phyloP scores from a whole-genome alignment of 2,113 vertebrate species.

The Gadus macrocephalus region DNA sequence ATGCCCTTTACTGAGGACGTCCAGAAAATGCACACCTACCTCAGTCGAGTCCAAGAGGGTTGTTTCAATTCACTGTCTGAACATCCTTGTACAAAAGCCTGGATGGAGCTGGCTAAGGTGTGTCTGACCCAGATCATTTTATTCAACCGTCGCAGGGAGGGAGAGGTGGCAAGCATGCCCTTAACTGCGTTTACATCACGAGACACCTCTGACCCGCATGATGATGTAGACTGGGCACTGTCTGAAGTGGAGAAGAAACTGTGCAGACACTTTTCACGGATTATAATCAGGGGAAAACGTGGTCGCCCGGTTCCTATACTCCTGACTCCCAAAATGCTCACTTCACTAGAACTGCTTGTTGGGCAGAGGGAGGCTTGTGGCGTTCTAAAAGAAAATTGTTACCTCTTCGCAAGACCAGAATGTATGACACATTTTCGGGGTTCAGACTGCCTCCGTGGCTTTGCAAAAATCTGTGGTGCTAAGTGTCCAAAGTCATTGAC shows the following conservation, averaged over 20 bases:
- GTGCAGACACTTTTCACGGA: constrained; percentile 1
- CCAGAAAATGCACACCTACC: constrained; percentile 14
- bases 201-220: neutral
- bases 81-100: neutral
- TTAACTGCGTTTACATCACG: constrained; percentile 17
- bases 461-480: neutral
- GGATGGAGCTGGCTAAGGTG: constrained; percentile 15
- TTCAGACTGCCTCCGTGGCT: neutral
- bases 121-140: constrained; percentile 19
- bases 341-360: neutral
- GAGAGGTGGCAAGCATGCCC: constrained; percentile 6
- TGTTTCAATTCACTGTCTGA: neutral
- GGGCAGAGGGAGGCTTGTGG: constrained; percentile 2
- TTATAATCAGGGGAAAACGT: neutral
- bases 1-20: constrained; percentile 17
- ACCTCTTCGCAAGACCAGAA: neutral
- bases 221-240: neutral
- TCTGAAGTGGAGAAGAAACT: constrained; percentile 14
- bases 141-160: neutral
- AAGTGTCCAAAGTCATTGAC: neutral
- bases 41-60: constrained; percentile 2
- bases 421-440: neutral
- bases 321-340: neutral
- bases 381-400: neutral
- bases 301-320: neutral